These are phyloP conservation scores for Ephialtes manifestator DNA, from an alignment of 2,888 invertebrate genomes.

Conservation along the genomic window DNA sequence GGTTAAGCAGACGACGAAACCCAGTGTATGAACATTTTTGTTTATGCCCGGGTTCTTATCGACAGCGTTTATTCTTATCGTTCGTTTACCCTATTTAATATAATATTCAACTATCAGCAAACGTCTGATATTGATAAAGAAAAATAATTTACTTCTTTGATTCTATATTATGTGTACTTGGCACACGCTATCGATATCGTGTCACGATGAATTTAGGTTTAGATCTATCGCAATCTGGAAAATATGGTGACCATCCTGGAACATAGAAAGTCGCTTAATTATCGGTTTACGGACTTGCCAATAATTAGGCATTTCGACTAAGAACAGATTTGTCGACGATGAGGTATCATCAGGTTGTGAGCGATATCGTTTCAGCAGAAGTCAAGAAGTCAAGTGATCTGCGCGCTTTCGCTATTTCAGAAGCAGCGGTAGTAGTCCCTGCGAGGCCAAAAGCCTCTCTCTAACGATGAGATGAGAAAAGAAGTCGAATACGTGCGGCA, in stretches of 20 bases:
- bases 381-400: conserved; percentile 25
- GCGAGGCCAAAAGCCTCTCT: neutral
- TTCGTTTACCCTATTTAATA: too few relatives aligned
- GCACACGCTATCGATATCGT: too few relatives aligned
- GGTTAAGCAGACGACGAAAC: too few relatives aligned
- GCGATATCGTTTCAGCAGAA: conserved; percentile 44
- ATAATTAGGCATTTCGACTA: conserved; percentile 37
- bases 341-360: neutral
- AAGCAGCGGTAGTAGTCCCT: neutral
- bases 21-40: too few relatives aligned
- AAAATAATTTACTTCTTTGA: too few relatives aligned
- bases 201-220: neutral
- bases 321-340: too few relatives aligned
- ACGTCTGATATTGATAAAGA: too few relatives aligned
- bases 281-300: conserved; percentile 59
- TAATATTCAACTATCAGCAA: too few relatives aligned
- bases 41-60: too few relatives aligned
- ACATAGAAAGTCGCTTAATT: conserved; percentile 73
- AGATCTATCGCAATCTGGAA: conserved; percentile 18
- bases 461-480: conserved; percentile 23
- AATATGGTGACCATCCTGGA: conserved; percentile 40
- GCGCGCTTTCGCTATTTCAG: neutral
- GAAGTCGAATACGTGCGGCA: conserved; percentile 18
- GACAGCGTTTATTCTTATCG: too few relatives aligned
- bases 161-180: too few relatives aligned